phyloP scores from a whole-genome alignment of 2,113 vertebrate genomes.

The Thunnus maccoyii region DNA sequence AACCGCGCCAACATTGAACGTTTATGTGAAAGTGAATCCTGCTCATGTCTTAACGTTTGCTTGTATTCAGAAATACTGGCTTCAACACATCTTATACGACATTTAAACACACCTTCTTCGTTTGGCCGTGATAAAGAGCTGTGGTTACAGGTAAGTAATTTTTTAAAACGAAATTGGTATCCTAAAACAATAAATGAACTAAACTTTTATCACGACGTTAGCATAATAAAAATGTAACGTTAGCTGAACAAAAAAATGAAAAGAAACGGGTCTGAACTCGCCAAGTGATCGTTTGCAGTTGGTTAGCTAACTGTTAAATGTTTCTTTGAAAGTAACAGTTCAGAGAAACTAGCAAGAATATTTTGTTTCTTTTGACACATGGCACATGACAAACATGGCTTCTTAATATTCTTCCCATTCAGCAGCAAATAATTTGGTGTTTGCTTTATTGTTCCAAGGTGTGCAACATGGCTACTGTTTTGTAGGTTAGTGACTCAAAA shows the following conservation, averaged over 20 bases:
- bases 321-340: no score
- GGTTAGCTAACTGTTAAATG: background rate
- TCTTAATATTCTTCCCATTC: background rate
- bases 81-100: no score
- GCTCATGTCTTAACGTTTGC: background rate
- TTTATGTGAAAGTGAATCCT: constrained; percentile 47
- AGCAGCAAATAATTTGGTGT: background rate
- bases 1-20: constrained; percentile 70
- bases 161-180: background rate
- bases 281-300: background rate
- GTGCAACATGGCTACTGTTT: background rate
- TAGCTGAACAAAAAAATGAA: no score
- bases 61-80: background rate
- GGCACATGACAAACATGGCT: background rate
- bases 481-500: background rate
- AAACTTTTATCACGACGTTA: background rate
- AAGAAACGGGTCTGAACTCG: background rate
- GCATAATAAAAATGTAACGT: background rate
- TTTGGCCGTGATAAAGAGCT: background rate
- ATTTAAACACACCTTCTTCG: background rate
- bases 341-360: no score
- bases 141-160: constrained; percentile 7
- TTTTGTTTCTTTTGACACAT: background rate
- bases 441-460: background rate
- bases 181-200: background rate